Evolutionary conservation across 2,113 vertebrate species (phyloP).

Genomic region (Zosterops pallidus): DNA sequence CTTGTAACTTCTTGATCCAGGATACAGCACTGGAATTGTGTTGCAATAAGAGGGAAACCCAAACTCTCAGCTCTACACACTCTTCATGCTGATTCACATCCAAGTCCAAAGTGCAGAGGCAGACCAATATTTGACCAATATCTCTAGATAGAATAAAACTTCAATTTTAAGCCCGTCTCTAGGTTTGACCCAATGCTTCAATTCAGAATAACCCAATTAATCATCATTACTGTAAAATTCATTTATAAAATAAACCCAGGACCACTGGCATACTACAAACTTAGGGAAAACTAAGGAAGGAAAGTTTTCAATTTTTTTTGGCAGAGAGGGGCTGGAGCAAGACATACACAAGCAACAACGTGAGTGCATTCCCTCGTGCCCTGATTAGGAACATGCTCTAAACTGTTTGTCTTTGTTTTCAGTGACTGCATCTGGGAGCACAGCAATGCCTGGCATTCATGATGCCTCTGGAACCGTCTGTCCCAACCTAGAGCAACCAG

Average conservation of each 20-base stretch:
- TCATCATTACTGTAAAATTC: not conserved
- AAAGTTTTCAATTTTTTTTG: not conserved
- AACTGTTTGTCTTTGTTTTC: not conserved
- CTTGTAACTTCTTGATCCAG: not conserved
- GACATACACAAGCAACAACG: not conserved
- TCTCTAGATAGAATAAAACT: not conserved
- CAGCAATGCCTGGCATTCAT: accelerated
- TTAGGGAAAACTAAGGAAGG: not conserved
- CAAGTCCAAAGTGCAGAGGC: not conserved
- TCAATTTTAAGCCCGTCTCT: not conserved
- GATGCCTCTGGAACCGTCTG: not conserved
- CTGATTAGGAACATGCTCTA: accelerated
- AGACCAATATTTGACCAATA: not conserved
- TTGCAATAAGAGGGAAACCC: not conserved
- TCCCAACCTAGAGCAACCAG: not conserved
- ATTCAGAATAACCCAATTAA: not conserved
- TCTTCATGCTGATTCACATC: not conserved
- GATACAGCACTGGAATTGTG: not conserved
- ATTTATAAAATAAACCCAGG: not conserved
- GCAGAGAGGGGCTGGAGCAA: not conserved
- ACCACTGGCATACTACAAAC: not conserved
- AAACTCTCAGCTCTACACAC: not conserved
- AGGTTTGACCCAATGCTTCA: not conserved
- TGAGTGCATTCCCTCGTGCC: not conserved
- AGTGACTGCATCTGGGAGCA: not conserved